phyloP scores from a whole-genome alignment of 30 jellyfish, hydroid and myxozoan genomes.

The Pseudorhiza aurosa region DNA sequence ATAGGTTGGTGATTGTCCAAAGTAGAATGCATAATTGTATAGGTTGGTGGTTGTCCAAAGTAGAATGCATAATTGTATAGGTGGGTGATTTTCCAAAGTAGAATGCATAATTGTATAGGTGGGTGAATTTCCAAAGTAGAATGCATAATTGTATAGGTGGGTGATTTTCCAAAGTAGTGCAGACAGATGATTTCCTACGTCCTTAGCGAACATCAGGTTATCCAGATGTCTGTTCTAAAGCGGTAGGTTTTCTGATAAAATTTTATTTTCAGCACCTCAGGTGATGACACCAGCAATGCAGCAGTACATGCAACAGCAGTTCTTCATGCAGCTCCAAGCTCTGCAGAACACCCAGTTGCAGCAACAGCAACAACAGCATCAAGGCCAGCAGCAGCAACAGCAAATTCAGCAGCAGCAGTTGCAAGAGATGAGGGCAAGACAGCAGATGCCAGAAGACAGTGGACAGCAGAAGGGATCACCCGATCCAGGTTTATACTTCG shows the following conservation, averaged over 20 bases:
- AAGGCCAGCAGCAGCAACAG: conserved; percentile 29
- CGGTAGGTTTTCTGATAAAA: not conserved
- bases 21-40: too few relatives aligned
- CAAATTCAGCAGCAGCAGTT: conserved; percentile 57
- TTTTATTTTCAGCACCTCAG: not conserved
- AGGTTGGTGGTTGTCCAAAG: too few relatives aligned
- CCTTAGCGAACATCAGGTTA: too few relatives aligned
- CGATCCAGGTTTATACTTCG: conserved; percentile 41
- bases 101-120: too few relatives aligned
- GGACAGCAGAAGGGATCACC: conserved; percentile 43
- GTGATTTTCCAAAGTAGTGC: too few relatives aligned
- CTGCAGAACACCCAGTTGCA: conserved; percentile 53
- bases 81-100: too few relatives aligned
- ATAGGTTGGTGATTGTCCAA: too few relatives aligned
- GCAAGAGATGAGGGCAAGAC: conserved; percentile 55
- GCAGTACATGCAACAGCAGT: conserved; percentile 5
- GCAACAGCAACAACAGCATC: conserved; percentile 39
- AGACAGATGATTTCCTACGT: too few relatives aligned
- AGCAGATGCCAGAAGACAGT: conserved; percentile 9
- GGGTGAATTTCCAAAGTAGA: too few relatives aligned
- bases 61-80: too few relatives aligned
- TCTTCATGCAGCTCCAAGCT: conserved; percentile 64
- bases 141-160: too few relatives aligned
- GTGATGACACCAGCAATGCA: conserved; percentile 11
- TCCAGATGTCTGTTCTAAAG: not conserved